Conservation (phyloP, 92 coral and sea anemone species). For the Siderastrea radians region DNA sequence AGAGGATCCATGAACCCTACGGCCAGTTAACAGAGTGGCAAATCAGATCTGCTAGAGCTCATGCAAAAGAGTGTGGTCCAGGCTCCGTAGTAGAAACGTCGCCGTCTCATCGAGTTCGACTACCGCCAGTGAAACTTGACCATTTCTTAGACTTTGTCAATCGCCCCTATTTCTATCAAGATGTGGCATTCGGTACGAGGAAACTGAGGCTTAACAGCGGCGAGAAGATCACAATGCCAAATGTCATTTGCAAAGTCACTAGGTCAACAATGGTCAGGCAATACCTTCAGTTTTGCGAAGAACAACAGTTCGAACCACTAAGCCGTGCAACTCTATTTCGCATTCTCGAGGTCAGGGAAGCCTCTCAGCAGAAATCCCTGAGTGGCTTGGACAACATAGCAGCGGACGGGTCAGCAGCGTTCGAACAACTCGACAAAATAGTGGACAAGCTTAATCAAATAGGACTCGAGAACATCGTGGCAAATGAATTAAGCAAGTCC, state of each 20-base stretch:
- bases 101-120: constrained; percentile 65
- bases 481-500: constrained; percentile 43
- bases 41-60: constrained; percentile 71
- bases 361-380: constrained; percentile 66
- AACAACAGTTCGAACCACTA: constrained; percentile 61
- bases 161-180: constrained; percentile 84
- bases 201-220: constrained; percentile 69
- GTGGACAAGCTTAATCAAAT: constrained; percentile 39
- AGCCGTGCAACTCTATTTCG: constrained; percentile 77
- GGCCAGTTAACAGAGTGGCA: constrained; percentile 76
- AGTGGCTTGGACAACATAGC: constrained; percentile 76
- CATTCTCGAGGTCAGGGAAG: constrained; percentile 59
- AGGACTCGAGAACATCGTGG: constrained; percentile 29
- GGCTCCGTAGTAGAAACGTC: constrained; percentile 57
- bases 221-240: constrained; percentile 71
- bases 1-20: constrained; percentile 70
- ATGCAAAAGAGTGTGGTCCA: constrained; percentile 71
- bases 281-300: constrained; percentile 71
- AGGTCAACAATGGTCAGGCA: constrained; percentile 81
- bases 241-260: constrained; percentile 79
- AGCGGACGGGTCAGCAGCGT: constrained; percentile 53
- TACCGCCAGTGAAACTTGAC: constrained; percentile 68
- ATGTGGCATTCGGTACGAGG: constrained; percentile 85
- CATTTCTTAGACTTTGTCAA: constrained; percentile 75
- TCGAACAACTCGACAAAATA: constrained; percentile 31